Evolutionary conservation across 2,888 invertebrate species (phyloP), one percentile per base, ranked within the genome.

Genomic region (Polyploca ridens): DNA sequence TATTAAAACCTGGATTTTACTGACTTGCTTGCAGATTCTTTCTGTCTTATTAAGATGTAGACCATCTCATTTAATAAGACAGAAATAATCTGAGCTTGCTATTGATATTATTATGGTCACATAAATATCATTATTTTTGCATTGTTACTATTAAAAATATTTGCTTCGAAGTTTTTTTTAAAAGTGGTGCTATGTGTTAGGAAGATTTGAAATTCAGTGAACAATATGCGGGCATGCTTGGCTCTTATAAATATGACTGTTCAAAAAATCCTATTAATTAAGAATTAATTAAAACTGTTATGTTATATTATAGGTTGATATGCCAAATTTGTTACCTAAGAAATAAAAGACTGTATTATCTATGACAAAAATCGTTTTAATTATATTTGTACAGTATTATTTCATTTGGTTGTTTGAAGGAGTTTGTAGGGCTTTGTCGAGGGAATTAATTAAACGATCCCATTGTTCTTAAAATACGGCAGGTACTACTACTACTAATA

Each of bases 291-390:
- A 5, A n/a, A n/a, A 46, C n/a, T 46, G 49, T 49, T 19, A 19
- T 54, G 54, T 19, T 19, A 46, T 27, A 27, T 27, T 27, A 27
- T 14, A n/a, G 5, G 49, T 5, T 49, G 16, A 49, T 16, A 16
- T 6, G 6, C 49, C 49, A 49, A 14, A 14, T 54, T 54, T 54
- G 54, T 54, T 33, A 33, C 16, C 41, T 58, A 38, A 41, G 10
- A 41, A 54, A 33, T 54, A 62, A 62, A 62, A 33, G 13, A n/a
- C 49, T 44, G 54, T 54, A n/a, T 54, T 54, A 16, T 54, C 5
- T 3, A 19, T 19, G 19, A n/a, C n/a, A 54, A 54, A 54, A 54
- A 16, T 19, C 54, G 16, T 19, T 19, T 41, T 13, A 41, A 41
- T 41, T 41, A 41, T 13, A 41, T 13, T 41, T 41, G 41, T 13